Conservation (phyloP, 2,888 invertebrate genomes). For the Diplolepis rosae region DNA sequence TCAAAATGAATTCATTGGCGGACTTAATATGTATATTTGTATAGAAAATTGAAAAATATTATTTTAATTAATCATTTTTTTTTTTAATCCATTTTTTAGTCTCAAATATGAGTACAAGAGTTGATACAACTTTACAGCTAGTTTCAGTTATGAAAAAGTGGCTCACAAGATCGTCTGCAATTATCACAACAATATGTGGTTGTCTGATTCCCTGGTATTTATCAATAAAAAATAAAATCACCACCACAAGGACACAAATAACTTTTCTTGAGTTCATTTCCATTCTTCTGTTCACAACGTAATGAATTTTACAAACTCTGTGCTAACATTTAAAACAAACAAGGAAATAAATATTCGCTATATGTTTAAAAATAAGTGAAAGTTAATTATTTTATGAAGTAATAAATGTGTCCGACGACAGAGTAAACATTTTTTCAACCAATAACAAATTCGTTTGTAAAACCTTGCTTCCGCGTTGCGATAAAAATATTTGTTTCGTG, state of each 20-base stretch:
- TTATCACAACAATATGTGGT: constrained; percentile 76
- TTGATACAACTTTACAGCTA: neutral
- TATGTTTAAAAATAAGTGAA: neutral
- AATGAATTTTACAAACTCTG: neutral
- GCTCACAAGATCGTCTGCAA: constrained; percentile 76
- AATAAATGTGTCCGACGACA: no score
- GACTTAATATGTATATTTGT: no score
- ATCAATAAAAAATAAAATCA: neutral
- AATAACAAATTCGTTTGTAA: no score
- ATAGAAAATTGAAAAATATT: no score
- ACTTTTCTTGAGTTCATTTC: neutral
- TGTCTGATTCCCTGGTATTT: neutral
- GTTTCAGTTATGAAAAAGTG: constrained; percentile 24
- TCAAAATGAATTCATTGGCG: no score
- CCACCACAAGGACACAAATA: neutral
- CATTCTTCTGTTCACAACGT: neutral
- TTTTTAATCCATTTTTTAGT: no score
- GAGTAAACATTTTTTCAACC: no score
- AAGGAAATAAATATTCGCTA: neutral
- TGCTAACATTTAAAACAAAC: neutral
- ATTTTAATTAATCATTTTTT: no score
- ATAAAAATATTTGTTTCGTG: no score
- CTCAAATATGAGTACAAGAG: neutral
- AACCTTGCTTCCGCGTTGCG: no score
- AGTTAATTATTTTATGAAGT: no score